These are phyloP conservation scores for Zelostemma sp. DNA, from an alignment of 1,140 invertebrate genomes.

Conservation along the genomic window DNA sequence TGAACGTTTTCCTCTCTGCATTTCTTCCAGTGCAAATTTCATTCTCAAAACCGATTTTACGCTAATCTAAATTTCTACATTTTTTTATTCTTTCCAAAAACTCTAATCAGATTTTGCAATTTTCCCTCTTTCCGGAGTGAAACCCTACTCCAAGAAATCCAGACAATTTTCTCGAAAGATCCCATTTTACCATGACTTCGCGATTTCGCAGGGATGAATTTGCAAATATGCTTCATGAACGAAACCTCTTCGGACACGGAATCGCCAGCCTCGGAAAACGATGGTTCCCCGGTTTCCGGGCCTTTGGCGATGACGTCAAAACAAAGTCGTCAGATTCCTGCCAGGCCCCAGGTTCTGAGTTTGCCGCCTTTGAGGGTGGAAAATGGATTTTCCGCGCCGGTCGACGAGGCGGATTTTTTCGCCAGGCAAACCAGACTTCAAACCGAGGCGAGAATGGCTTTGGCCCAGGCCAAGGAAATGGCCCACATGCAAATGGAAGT, in stretches of 20 bases:
- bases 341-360: constrained; percentile 61
- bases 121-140: no score
- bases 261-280: constrained; percentile 79
- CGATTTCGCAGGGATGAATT: constrained; percentile 82
- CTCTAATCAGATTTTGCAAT: no score
- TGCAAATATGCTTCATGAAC: constrained; percentile 97
- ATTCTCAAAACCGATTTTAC: no score
- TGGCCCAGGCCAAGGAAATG: constrained; percentile 92
- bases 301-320: constrained; percentile 24
- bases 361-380: constrained; percentile 62
- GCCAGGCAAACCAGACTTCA: constrained; percentile 86
- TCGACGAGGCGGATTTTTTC: constrained; percentile 82
- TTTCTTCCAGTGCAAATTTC: no score
- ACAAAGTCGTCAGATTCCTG: constrained; percentile 45
- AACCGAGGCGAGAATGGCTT: constrained; percentile 88
- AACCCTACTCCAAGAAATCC: no score
- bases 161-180: no score
- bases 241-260: constrained; percentile 88
- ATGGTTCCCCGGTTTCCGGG: constrained; percentile 50
- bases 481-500: constrained; percentile 94
- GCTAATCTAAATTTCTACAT: no score
- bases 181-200: no score
- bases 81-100: no score
- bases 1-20: no score
- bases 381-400: constrained; percentile 47